Evolutionary conservation across 2,113 vertebrate species (phyloP).

Genomic region (Festucalex cinctus): DNA sequence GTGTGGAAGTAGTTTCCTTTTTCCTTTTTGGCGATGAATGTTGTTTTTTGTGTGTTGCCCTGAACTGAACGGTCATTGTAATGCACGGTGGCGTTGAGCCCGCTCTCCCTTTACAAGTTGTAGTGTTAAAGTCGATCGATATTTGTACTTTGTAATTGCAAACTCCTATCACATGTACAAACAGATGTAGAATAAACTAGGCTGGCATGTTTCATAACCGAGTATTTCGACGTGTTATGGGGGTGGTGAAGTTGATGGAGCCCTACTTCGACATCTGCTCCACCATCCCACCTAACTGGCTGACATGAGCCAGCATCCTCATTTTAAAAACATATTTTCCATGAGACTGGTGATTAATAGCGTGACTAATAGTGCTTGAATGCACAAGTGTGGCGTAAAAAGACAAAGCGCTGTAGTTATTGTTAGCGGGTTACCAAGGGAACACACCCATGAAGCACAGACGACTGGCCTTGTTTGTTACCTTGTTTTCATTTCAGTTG

Average conservation of each 20-base stretch:
- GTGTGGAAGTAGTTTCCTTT: too few species aligned
- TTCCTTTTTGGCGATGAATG: too few species aligned
- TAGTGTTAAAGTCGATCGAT: too few species aligned
- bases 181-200: neutral
- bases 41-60: neutral
- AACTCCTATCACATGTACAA: neutral
- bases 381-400: slow-evolving; percentile 24
- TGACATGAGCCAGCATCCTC: slow-evolving; percentile 41
- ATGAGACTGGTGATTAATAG: slow-evolving; percentile 43
- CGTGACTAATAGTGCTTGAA: slow-evolving; percentile 22
- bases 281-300: slow-evolving; percentile 14
- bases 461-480: neutral
- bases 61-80: too few species aligned
- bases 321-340: slow-evolving; percentile 31
- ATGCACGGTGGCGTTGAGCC: too few species aligned
- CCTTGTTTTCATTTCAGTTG: neutral
- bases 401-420: slow-evolving; percentile 47
- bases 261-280: slow-evolving; percentile 6
- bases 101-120: too few species aligned
- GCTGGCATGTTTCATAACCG: neutral
- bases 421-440: slow-evolving; percentile 50
- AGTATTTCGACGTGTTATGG: slow-evolving; percentile 18
- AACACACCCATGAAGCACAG: slow-evolving; percentile 27
- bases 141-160: too few species aligned
- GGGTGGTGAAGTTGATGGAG: slow-evolving; percentile 15